Conservation (phyloP, 1,140 invertebrate species). For the Monochamus saltuarius region DNA sequence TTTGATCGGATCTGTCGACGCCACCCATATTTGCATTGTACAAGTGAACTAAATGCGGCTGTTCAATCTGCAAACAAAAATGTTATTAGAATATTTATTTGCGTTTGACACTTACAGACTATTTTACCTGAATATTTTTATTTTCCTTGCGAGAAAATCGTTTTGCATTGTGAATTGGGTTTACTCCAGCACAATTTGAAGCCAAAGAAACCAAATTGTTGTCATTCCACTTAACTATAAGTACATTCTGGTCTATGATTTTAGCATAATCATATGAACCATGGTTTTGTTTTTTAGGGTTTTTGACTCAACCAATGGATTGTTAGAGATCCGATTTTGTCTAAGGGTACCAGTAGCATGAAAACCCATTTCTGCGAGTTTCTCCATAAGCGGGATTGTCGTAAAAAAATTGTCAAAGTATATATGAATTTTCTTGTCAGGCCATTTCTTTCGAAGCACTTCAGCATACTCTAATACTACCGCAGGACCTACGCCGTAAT, state of each 20-base stretch:
- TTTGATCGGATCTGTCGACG: constrained; percentile 42
- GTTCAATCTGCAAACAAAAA: constrained; percentile 19
- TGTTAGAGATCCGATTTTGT: constrained; percentile 30
- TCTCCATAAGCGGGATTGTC: constrained; percentile 27
- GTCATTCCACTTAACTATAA: constrained; percentile 37
- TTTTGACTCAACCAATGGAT: constrained; percentile 1
- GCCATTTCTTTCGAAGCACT: constrained; percentile 15
- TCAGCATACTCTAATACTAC: constrained; percentile 36
- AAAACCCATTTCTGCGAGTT: constrained; percentile 22
- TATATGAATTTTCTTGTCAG: constrained; percentile 26
- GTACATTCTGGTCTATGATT: constrained; percentile 15
- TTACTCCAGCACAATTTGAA: constrained; percentile 26
- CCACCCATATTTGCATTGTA: constrained; percentile 42
- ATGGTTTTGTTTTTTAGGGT: constrained; percentile 22
- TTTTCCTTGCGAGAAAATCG: constrained; percentile 32
- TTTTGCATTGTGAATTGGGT: constrained; percentile 28
- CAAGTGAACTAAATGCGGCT: constrained; percentile 35
- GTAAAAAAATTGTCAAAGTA: constrained; percentile 43
- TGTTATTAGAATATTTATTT: neutral
- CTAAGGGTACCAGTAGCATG: constrained; percentile 31
- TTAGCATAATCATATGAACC: constrained; percentile 27
- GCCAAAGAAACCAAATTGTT: constrained; percentile 35
- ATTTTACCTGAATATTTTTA: constrained; percentile 25
- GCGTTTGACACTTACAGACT: neutral
- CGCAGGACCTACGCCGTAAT: constrained; percentile 30